Evolutionary conservation across 2,113 vertebrate genomes (phyloP).

Genomic region (Entosphenus tridentatus): DNA sequence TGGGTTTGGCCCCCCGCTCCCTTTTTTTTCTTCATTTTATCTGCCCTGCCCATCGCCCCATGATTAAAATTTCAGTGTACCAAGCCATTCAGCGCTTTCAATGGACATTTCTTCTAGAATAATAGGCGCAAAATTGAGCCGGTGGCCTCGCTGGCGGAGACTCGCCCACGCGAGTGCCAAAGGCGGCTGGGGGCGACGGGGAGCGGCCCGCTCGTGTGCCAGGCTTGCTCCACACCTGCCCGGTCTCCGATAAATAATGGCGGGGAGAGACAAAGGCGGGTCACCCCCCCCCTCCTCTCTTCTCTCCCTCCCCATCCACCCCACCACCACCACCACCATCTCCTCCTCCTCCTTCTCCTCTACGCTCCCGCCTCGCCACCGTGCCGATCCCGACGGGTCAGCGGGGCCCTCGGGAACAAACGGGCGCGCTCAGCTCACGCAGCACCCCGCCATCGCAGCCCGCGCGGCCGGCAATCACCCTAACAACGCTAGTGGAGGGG

Average conservation of each 20-base stretch:
- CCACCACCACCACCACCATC: not conserved
- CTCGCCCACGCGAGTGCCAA: not conserved
- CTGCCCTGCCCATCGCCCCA: not conserved
- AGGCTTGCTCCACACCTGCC: slow-evolving; percentile 3
- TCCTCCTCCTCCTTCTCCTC: not conserved
- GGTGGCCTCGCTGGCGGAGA: not conserved
- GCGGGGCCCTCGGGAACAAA: not conserved
- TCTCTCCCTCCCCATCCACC: not conserved
- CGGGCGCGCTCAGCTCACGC: not conserved
- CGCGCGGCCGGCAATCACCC: too few species aligned
- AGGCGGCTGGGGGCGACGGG: not conserved
- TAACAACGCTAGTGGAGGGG: too few species aligned
- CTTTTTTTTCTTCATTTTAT: not conserved
- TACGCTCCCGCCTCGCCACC: too few species aligned
- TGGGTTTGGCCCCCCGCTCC: not conserved
- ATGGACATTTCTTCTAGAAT: slow-evolving; percentile 7
- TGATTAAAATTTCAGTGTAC: slow-evolving; percentile 5
- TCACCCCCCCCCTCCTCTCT: slow-evolving; percentile 5
- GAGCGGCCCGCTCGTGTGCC: slow-evolving; percentile 5
- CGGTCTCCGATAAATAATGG: not conserved
- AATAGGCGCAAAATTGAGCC: slow-evolving; percentile 6
- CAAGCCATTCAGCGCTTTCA: not conserved
- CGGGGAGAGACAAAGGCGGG: not conserved
- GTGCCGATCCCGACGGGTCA: not conserved
- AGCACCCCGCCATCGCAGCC: too few species aligned